A percentile compares a stretch with the other conserved stretches of the same genome.
These are phyloP conservation scores for Eurystomus gularis DNA, from an alignment of 2,113 vertebrate species.

Conservation along the genomic window DNA sequence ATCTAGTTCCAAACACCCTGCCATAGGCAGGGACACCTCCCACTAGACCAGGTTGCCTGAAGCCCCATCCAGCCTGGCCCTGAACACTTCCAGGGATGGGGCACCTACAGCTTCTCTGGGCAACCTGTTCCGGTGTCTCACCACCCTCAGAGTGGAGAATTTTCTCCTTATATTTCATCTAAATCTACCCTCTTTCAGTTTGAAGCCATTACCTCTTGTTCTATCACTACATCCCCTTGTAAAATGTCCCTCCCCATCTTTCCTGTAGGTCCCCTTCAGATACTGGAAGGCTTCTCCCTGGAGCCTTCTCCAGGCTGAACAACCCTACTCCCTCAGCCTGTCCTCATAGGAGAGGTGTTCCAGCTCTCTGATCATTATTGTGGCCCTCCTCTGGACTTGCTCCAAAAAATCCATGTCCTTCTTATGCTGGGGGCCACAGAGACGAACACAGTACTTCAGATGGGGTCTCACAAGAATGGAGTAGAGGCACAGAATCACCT, in stretches of 20 bases:
- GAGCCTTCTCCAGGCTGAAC: not conserved
- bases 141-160: accelerated
- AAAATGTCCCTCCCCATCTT: not conserved
- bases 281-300: not conserved
- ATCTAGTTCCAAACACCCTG: not conserved
- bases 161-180: not conserved
- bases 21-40: not conserved
- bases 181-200: not conserved
- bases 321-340: not conserved
- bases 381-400: not conserved
- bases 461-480: not conserved
- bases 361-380: not conserved
- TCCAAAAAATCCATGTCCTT: not conserved
- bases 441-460: not conserved
- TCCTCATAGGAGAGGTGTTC: not conserved
- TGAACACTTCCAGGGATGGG: not conserved
- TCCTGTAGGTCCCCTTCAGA: not conserved
- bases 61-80: not conserved
- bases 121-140: not conserved
- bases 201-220: not conserved
- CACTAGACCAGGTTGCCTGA: not conserved
- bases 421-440: not conserved
- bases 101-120: not conserved
- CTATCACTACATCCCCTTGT: not conserved
- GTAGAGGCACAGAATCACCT: not conserved